Conservation (phyloP, 2,797 vertebrate genomes). For the Mormyrops boulengeri region DNA sequence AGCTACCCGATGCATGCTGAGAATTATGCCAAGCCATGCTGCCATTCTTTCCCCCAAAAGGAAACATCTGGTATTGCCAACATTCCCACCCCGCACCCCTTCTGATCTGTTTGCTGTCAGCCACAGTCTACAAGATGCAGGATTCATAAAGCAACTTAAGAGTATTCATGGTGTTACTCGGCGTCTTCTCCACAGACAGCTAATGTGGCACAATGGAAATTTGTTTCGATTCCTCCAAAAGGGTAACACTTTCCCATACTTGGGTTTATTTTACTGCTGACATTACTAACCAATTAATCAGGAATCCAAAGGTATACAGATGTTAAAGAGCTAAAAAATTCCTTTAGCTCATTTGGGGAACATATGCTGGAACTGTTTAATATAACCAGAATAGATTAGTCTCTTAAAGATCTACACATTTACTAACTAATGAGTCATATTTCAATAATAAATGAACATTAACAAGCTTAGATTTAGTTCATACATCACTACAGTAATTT, state of each 20-base stretch:
- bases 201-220: neutral
- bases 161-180: neutral
- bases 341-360: neutral
- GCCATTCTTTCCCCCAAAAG: neutral
- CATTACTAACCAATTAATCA: neutral
- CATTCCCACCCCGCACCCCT: neutral
- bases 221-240: neutral
- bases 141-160: neutral
- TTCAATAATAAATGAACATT: neutral
- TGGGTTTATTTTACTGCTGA: neutral
- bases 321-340: neutral
- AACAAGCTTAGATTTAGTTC: neutral
- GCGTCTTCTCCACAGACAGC: neutral
- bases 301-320: neutral
- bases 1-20: neutral
- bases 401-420: neutral
- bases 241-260: neutral
- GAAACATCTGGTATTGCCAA: neutral
- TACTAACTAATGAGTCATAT: neutral
- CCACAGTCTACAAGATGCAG: neutral
- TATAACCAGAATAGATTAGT: neutral
- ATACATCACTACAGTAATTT: neutral
- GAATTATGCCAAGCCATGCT: neutral
- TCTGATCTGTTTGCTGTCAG: neutral
- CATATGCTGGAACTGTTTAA: neutral